Base-by-base conservation (phyloP, 2,113 vertebrate genomes). In the Arothron firmamentum region DNA sequence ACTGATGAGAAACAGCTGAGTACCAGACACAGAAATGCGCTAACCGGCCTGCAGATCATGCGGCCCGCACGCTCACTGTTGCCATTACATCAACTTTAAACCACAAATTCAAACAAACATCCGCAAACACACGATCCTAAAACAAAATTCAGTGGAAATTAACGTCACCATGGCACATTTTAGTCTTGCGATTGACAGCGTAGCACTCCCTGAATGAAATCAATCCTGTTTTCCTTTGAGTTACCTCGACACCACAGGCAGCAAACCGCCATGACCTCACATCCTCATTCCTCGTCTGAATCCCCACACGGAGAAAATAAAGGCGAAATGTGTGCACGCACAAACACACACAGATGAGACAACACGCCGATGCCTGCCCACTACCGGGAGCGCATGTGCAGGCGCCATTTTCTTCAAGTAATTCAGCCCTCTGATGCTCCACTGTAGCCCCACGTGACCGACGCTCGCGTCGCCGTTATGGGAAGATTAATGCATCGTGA, bases 231-330 rank as follows among this genome's bases (percentile, higher is more conserved):
- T 85, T 85, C 56, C 81, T 87, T 83, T 60, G 52, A 67, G 63
- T 78, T 62, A 74, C 72, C 77, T 81, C 77, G 82, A 74, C 71
- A 78, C 68, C 75, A 20, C 72, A 81, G 71, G 56, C 67, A 75
- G 50, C 69, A 83, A 83, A 86, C 80, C 80, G 59, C 78, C 15
- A 82, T 82, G 79, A 85, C 79, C 83, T 86, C 82, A 83, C 72
- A 87, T 82, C 79, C 82, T 72, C 72, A 87, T 82, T 78, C 82
- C 70, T 25, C 67, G 55, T 65, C 54, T 62, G 62, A 72, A 59
- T 67, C 77, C 62, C 58, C 56, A 31, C 67, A 52, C 56, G 50
- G 17, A 16, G 13, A 61, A 38, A 38, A 38, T 38, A 63, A 18
- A 46, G 52, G 48, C 61, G 64, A 55, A 47, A 47, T 6, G n/a